These are phyloP conservation scores for Phacellophora camtschatica DNA, from an alignment of 30 jellyfish, hydroid and myxozoan species.

Conservation along the genomic window DNA sequence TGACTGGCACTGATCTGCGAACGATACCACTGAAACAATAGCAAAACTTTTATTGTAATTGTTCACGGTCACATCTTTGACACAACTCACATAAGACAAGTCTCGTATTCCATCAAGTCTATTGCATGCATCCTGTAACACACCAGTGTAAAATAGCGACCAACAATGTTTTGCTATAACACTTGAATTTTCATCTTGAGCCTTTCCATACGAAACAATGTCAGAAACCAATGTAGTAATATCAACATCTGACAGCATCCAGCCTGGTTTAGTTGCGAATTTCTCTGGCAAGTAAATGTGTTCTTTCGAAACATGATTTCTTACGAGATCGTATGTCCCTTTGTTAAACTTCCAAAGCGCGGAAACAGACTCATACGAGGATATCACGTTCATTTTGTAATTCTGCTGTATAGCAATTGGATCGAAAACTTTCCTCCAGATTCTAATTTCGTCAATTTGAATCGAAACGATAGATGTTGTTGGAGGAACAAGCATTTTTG, in stretches of 20 bases:
- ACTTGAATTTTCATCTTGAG: not conserved
- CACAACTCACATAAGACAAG: conserved; percentile 12
- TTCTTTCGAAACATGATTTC: conserved; percentile 4
- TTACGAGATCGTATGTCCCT: conserved; percentile 11
- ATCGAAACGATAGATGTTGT: not conserved
- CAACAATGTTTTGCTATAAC: not conserved
- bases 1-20: conserved; percentile 51
- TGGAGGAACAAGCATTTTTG: conserved; percentile 27
- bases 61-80: conserved; percentile 42
- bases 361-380: conserved; percentile 13
- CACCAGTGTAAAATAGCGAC: conserved; percentile 8
- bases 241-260: conserved; percentile 39
- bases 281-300: conserved; percentile 39
- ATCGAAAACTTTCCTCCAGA: conserved; percentile 45
- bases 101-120: conserved; percentile 4
- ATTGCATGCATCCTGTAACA: not conserved
- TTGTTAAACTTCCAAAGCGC: conserved; percentile 59
- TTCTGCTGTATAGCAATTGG: conserved; percentile 56
- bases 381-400: conserved; percentile 18
- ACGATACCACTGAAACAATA: conserved; percentile 25
- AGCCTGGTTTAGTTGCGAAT: conserved; percentile 15
- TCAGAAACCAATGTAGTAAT: not conserved
- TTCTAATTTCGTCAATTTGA: conserved; percentile 33
- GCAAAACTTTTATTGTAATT: conserved; percentile 33
- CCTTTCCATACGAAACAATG: not conserved